phyloP scores from a whole-genome alignment of 1,140 invertebrate species.

The Drosophila ironensis region DNA sequence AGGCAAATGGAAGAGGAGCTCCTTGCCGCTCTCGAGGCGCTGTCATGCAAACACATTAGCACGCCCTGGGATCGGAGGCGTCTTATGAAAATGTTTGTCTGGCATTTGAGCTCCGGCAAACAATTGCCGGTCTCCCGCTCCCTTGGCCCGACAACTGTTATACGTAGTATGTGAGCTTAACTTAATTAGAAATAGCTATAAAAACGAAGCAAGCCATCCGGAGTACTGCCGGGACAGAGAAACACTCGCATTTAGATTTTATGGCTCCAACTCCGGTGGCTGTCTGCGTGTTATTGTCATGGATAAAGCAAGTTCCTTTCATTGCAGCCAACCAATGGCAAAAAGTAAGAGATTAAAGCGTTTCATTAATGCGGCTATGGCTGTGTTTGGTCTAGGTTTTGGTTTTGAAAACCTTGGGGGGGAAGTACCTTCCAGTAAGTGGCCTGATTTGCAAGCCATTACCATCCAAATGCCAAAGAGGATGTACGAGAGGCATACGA shows the following conservation, averaged over 20 bases:
- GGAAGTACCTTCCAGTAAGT: too few species aligned
- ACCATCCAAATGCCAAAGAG: too few species aligned
- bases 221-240: background rate
- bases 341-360: too few species aligned
- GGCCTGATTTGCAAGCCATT: too few species aligned
- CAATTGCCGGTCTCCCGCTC: constrained; percentile 2
- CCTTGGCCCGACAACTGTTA: constrained; percentile 11
- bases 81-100: constrained; percentile 39
- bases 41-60: constrained; percentile 9
- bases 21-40: background rate
- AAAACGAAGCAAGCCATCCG: constrained; percentile 12
- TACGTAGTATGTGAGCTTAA: constrained; percentile 37
- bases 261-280: background rate
- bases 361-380: too few species aligned
- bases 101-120: constrained; percentile 31
- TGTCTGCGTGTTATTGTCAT: too few species aligned
- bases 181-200: constrained; percentile 39
- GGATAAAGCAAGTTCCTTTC: too few species aligned
- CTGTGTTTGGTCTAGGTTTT: too few species aligned
- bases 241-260: constrained; percentile 31
- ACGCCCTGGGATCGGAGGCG: background rate
- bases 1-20: constrained; percentile 38
- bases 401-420: too few species aligned
- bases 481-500: too few species aligned
- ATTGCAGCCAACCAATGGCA: too few species aligned